Evolutionary conservation across 2,113 vertebrate species (phyloP), one percentile per base, ranked within the genome.

Genomic region (Microcebus ravelobensis): DNA sequence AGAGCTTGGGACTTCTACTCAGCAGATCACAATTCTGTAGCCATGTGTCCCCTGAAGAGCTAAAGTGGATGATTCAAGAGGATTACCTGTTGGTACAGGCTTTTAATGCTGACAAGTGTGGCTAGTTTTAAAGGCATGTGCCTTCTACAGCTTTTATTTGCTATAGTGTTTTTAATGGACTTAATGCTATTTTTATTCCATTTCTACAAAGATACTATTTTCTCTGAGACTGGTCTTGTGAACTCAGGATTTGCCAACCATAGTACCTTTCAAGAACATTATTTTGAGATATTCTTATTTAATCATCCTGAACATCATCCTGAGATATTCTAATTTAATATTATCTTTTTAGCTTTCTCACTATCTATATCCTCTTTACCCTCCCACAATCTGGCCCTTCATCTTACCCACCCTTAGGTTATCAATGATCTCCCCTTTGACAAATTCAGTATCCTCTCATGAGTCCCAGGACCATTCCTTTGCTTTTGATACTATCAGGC

Each of bases 131-230:
- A 91, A 95, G 83, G 79, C 96, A 97, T 93, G 63, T 97, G 89
- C 29, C 81, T 94, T 84, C 39, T 34, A n/a, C 52, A 57, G 92
- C 45, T 93, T 96, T 87, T 97, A 95, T 96, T 98, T 97, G 93
- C 94, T 76, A 50, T 89, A 31, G 91, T 61, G 74, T 96, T 94
- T 97, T 94, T 70, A 94, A 83, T 48, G 83, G 87, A 81, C 52
- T 82, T 97, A 96, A 97, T 96, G 80, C 96, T 97, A 12, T 90
- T 97, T 97, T 97, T 97, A 98, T 97, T 96, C 79, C 67, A 29
- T 95, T 92, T 96, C 88, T 96, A 87, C 29, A 17, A 96, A 87
- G 52, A 92, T 36, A 31, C 73, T 81, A 48, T 93, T 94, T 95
- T 97, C 92, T 90, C 89, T 68, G 48, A 84, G 77, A 93, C 87